Conservation (phyloP, 2,888 invertebrate genomes). For the Brachynemurus nebulosus region DNA sequence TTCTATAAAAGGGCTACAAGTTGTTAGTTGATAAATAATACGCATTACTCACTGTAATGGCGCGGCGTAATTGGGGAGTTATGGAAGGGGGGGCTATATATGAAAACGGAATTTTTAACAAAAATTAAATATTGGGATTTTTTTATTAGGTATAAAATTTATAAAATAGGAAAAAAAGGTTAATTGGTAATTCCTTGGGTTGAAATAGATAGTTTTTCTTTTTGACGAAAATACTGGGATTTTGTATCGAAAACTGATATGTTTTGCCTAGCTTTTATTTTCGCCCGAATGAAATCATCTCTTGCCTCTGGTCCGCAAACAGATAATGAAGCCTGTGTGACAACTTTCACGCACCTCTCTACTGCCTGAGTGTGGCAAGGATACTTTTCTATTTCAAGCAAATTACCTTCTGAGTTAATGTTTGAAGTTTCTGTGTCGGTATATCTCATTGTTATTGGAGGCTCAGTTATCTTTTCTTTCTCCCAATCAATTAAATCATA, state of each 20-base stretch:
- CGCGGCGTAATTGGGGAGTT: too few species aligned
- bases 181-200: not conserved
- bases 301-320: conserved; percentile 10
- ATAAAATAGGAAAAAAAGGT: not conserved
- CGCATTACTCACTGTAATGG: too few species aligned
- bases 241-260: conserved; percentile 12
- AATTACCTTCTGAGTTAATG: conserved; percentile 5
- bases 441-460: conserved; percentile 9
- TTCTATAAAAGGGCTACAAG: too few species aligned
- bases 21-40: too few species aligned
- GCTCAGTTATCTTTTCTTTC: conserved; percentile 9
- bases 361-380: conserved; percentile 15
- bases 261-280: conserved; percentile 7
- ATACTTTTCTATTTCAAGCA: conserved; percentile 9
- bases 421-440: conserved; percentile 10
- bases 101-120: too few species aligned
- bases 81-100: too few species aligned
- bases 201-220: not conserved
- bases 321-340: conserved; percentile 14
- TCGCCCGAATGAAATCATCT: conserved; percentile 12
- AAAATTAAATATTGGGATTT: too few species aligned
- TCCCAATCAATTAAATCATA: conserved; percentile 10
- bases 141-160: not conserved
- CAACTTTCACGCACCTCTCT: conserved; percentile 14
- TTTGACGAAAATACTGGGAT: conserved; percentile 6